phyloP scores from a whole-genome alignment of 2,797 vertebrate species.

The Miopithecus talapoin region DNA sequence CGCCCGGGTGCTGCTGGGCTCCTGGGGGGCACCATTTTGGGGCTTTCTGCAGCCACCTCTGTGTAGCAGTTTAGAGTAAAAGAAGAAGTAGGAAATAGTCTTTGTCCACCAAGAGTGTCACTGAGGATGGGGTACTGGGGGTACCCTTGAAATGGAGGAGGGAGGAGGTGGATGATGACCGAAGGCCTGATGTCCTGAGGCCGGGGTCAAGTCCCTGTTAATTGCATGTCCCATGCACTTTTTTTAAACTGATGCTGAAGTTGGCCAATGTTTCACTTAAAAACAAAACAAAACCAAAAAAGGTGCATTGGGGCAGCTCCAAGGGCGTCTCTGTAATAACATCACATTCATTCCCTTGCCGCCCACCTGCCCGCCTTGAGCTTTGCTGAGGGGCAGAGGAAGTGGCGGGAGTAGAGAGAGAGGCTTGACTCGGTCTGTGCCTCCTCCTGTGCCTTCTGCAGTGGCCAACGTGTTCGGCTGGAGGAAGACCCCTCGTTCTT shows the following conservation, averaged over 20 bases:
- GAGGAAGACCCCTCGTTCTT: neutral
- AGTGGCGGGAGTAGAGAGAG: neutral
- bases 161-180: neutral
- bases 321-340: neutral
- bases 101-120: neutral
- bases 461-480: neutral
- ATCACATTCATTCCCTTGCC: neutral
- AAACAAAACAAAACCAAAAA: neutral
- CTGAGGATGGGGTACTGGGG: neutral
- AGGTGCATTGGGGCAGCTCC: neutral
- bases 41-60: neutral
- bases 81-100: neutral
- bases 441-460: neutral
- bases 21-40: too few species aligned
- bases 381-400: neutral
- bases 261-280: neutral
- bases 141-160: neutral
- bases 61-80: neutral
- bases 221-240: neutral
- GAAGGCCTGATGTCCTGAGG: neutral
- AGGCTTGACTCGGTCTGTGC: neutral
- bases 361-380: fast-evolving
- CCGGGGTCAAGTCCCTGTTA: neutral
- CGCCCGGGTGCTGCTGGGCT: neutral
- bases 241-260: neutral